Evolutionary conservation across 2,113 vertebrate species (phyloP), one percentile per base, ranked within the genome.

Genomic region (Hystrix brachyura): DNA sequence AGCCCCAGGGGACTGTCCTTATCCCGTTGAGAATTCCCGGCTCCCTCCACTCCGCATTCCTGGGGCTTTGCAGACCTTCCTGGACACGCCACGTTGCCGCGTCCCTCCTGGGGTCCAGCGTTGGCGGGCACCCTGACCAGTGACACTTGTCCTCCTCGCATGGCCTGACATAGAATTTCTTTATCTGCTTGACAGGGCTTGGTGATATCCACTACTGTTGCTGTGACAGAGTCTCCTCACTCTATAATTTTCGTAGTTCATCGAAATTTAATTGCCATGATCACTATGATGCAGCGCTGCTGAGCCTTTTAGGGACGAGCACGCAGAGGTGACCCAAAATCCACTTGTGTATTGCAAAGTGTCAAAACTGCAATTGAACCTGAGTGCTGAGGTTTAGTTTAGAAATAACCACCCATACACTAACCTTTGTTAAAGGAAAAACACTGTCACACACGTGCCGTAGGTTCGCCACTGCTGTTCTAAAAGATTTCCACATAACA

Each of bases 361-460:
- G 9, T 43, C 23, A 13, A 76, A 1, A 2, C 25, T 48, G 23
- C 43, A 6, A 11, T 29, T 46, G 29, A 48, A 15, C 72, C 11
- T 25, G 11, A 48, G 15, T 6, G 11, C 25, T 27, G 72, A 27
- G 23, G 43, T 13, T 48, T 48, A 76, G 23, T 29, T 76, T 27
- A 76, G 72, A 29, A 27, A 25, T 21, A 29, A 48, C 13, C 43
- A 27, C 23, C 27, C 10, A 6, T 5, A 48, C 25, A 29, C 29
- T 76, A 6, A 13, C 25, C 51, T 76, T 48, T 76, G 46, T 51
- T 13, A 51, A 76, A 76, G 17, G 72, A 15, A 15, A 48, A 51
- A 48, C 72, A 15, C n/a, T 8, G 0, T 29, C 48, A 15, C 6
- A 7, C 13, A 1, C 0, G 2, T 76, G 46, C 25, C 6, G 0